Base-by-base conservation (phyloP, 2,797 vertebrate genomes). In the Chelmon rostratus region DNA sequence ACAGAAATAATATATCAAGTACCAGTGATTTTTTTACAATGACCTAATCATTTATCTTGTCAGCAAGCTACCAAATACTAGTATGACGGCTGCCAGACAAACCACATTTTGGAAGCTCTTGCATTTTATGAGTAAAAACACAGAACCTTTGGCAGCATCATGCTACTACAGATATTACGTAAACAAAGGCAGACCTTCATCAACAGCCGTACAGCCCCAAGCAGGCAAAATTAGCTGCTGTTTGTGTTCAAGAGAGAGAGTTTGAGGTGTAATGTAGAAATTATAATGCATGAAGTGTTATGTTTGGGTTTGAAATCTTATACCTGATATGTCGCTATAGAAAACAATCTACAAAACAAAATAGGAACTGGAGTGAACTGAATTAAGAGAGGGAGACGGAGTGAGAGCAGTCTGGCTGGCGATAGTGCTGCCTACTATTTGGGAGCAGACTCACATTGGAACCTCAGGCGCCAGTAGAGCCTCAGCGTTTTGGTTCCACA, bases 401-500 rank as follows among this genome's bases (percentile, higher is more conserved):
- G 56, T 25, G 37, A 57, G 40, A 82, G 58, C 65, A 58, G 54
- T 56, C 58, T 82, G 78, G 76, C 25, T 1, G 19, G 59, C 38
- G 63, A 80, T 68, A 78, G 71, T 13, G 57, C 64, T 80, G 81
- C 76, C 62, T 49, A 57, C 52, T 80, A 68, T 89, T 86, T 88
- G 78, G 83, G 90, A 85, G 67, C 83, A 83, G 84, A 87, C 82
- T 88, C 84, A 64, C 44, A 35, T 49, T 81, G 73, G 84, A 87
- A 87, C 86, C 85, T 88, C 82, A 84, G 88, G 88, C 79, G 68
- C 86, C 86, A 82, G 82, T 1, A 21, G 67, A 83, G 85, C 69
- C 81, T 82, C 80, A 21, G 75, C 73, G 76, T 81, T 88, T 81
- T 57, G 82, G 78, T 84, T 87, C 87, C 86, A 78, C 73, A 83